Base-by-base conservation (phyloP, 2,888 invertebrate species). In the Cephonodes hylas region DNA sequence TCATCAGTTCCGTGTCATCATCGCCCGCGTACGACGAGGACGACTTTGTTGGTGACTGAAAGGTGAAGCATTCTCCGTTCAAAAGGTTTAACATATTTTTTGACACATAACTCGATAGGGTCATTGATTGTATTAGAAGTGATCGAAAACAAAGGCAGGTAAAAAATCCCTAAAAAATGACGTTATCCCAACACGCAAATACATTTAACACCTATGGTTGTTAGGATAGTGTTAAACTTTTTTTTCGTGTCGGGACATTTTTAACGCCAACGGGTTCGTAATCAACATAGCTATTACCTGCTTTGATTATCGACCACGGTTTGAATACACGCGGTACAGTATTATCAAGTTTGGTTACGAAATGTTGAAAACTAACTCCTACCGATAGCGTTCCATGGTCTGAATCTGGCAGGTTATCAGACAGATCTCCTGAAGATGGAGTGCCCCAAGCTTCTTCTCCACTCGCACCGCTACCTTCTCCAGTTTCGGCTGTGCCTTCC, bases 381-480 rank as follows among this genome's bases (percentile, higher is more conserved):
- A 95, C 95, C 86, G 94, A 95, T 69, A 94, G 86, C 0, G 94
- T 94, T 67, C 95, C 95, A 76, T 93, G 94, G 66, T 96, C 96
- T 34, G 95, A 95, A 79, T 95, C 93, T 2, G 93, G 95, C 8
- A 95, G 91, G 67, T 96, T 96, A 72, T 96, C 96, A 69, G 96
- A 95, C 42, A 96, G 94, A 22, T 96, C 97, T 3, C 96, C 96
- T 70, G 97, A 97, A 0, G 97, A 97, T 3, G 97, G 97, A 0
- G 97, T 97, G 0, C 97, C 97, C 97, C 97, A 97, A 23, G 97
- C 95, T 76, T 97, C 97, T 83, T 97, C 97, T 0, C 96, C 97
- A 2, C 96, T 97, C 0, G 96, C 97, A 0, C 96, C 97, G 48
- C 97, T 97, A 0, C 96, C 96, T 77, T 97, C 97, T 4, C 95